A percentile compares a stretch with the other conserved stretches of the same genome.
These are phyloP conservation scores for Mythimna vitellina DNA, from an alignment of 2,888 invertebrate genomes.

Conservation along the genomic window DNA sequence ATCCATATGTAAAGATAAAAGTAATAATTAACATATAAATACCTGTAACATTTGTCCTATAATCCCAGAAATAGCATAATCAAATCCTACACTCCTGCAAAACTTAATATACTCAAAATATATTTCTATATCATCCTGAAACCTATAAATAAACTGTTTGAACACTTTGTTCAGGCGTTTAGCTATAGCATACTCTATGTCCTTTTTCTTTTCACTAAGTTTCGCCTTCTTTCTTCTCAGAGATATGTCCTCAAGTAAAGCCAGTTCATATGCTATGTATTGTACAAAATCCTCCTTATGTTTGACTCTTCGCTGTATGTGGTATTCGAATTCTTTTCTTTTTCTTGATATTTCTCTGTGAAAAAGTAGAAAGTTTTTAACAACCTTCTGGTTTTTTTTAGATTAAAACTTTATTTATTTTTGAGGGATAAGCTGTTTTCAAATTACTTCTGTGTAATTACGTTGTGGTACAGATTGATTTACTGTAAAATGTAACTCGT, in stretches of 20 bases:
- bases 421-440: not conserved
- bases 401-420: not conserved
- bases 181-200: slow-evolving; percentile 93
- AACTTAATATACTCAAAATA: slow-evolving; percentile 96
- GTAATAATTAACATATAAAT: slow-evolving; percentile 11
- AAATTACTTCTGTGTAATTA: not conserved
- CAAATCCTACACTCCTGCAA: slow-evolving; percentile 92
- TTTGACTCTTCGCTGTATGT: slow-evolving; percentile 92
- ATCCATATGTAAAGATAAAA: no score
- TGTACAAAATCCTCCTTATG: slow-evolving; percentile 93
- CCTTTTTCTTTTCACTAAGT: slow-evolving; percentile 91
- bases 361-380: slow-evolving; percentile 46
- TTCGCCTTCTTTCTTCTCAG: slow-evolving; percentile 91
- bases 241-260: slow-evolving; percentile 92
- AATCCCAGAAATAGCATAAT: slow-evolving; percentile 89
- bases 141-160: slow-evolving; percentile 92
- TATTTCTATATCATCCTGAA: slow-evolving; percentile 93
- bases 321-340: slow-evolving; percentile 93
- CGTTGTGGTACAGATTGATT: not conserved
- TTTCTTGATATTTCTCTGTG: slow-evolving; percentile 92
- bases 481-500: no score
- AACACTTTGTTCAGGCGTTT: slow-evolving; percentile 94
- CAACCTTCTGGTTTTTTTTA: not conserved
- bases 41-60: slow-evolving; percentile 92
- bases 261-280: slow-evolving; percentile 93